phyloP scores from a whole-genome alignment of 2,113 vertebrate species.

The Ptychochromis oligacanthus region DNA sequence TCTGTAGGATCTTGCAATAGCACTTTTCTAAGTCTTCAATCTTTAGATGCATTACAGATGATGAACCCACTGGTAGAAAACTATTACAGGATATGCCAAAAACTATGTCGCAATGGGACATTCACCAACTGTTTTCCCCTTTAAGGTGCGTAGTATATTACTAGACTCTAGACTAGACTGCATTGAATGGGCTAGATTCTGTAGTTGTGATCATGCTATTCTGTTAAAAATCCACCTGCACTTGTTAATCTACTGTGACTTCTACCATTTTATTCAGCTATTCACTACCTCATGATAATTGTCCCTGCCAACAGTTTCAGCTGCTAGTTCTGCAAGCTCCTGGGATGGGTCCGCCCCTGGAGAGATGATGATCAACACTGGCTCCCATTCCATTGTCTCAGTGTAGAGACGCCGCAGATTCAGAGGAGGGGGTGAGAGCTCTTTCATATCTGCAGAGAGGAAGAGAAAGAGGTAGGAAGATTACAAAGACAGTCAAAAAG shows the following conservation, averaged over 20 bases:
- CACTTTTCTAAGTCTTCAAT: not conserved
- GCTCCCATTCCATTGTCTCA: conserved; percentile 92
- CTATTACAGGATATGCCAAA: not conserved
- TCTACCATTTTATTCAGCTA: conserved; percentile 9
- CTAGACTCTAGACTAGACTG: not conserved
- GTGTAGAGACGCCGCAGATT: conserved; percentile 90
- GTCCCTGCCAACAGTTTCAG: conserved; percentile 83
- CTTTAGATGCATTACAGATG: not conserved
- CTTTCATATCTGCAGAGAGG: conserved; percentile 85
- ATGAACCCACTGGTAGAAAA: not conserved
- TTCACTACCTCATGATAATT: conserved; percentile 88
- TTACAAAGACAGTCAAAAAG: not conserved
- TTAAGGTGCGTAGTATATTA: not conserved
- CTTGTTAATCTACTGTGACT: conserved; percentile 16
- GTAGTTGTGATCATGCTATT: conserved; percentile 1
- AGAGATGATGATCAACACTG: conserved; percentile 95
- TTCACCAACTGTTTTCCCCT: not conserved
- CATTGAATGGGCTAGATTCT: not conserved
- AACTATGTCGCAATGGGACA: conserved; percentile 7
- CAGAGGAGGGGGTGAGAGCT: conserved; percentile 90
- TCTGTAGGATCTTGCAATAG: not conserved
- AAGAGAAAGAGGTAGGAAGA: not conserved
- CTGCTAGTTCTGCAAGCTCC: conserved; percentile 93
- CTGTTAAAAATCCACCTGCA: not conserved
- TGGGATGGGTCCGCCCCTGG: conserved; percentile 97